Conservation (phyloP, 2,888 invertebrate species). For the Dermolepida albohirtum region DNA sequence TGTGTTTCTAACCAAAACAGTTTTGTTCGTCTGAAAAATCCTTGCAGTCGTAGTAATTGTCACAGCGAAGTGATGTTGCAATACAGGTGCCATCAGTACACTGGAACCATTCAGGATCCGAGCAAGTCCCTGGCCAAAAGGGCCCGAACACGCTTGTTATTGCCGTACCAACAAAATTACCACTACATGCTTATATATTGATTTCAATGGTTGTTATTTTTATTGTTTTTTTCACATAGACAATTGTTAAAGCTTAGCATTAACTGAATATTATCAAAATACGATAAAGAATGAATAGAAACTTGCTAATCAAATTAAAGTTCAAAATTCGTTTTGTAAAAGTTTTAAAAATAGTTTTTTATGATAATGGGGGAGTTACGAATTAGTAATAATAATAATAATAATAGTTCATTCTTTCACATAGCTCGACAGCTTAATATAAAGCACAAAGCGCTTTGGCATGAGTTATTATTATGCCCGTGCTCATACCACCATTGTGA, state of each 20-base stretch:
- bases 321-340: no score
- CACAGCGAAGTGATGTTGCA: conserved; percentile 81
- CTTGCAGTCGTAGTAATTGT: conserved; percentile 90
- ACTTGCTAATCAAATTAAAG: no score
- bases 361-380: no score
- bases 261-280: background rate
- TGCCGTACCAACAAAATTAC: conserved; percentile 42
- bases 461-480: no score
- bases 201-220: background rate
- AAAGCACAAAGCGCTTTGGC: no score
- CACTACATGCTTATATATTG: conserved; percentile 37
- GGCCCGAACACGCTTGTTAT: conserved; percentile 47
- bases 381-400: no score
- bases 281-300: no score
- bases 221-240: background rate
- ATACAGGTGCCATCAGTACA: conserved; percentile 81
- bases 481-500: no score
- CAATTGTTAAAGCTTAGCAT: background rate
- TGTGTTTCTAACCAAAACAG: conserved; percentile 74
- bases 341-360: no score
- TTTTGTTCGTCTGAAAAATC: conserved; percentile 93
- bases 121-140: conserved; percentile 63
- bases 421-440: no score
- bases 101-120: conserved; percentile 68
- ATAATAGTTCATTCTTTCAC: no score